phyloP scores from a whole-genome alignment of 2,888 invertebrate genomes.

The Troides aeacus region DNA sequence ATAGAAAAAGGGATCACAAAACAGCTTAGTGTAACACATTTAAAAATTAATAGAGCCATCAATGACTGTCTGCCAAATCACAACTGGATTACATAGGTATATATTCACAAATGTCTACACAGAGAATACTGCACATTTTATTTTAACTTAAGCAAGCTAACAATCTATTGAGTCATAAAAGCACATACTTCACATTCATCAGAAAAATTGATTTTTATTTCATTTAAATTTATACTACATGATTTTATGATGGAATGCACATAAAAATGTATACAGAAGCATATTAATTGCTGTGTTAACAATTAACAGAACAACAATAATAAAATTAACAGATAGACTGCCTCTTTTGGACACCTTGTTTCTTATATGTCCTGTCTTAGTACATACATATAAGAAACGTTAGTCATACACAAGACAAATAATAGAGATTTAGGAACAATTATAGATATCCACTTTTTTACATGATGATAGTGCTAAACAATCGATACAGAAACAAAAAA shows the following conservation, averaged over 20 bases:
- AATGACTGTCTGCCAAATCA: conserved; percentile 25
- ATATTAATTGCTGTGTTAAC: conserved; percentile 17
- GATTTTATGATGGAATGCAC: conserved; percentile 60
- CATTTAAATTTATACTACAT: conserved; percentile 24
- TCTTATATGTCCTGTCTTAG: too few species aligned
- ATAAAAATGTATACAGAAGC: conserved; percentile 32
- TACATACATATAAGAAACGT: too few species aligned
- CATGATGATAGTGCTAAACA: background rate
- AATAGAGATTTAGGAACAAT: too few species aligned
- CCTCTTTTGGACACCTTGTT: too few species aligned
- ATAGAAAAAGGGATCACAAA: background rate
- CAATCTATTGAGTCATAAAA: conserved; percentile 38
- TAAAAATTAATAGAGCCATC: conserved; percentile 15
- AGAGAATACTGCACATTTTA: conserved; percentile 28
- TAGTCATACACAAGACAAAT: too few species aligned
- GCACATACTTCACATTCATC: background rate
- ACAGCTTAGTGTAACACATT: background rate
- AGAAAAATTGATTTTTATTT: conserved; percentile 1
- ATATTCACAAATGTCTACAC: background rate
- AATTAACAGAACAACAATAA: conserved; percentile 8
- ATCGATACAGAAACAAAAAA: background rate
- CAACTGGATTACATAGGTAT: background rate
- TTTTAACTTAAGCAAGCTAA: conserved; percentile 45
- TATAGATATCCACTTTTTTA: too few species aligned
- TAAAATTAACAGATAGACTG: background rate